phyloP scores from a whole-genome alignment of 1,140 invertebrate genomes.

The Drosophila leontia region DNA sequence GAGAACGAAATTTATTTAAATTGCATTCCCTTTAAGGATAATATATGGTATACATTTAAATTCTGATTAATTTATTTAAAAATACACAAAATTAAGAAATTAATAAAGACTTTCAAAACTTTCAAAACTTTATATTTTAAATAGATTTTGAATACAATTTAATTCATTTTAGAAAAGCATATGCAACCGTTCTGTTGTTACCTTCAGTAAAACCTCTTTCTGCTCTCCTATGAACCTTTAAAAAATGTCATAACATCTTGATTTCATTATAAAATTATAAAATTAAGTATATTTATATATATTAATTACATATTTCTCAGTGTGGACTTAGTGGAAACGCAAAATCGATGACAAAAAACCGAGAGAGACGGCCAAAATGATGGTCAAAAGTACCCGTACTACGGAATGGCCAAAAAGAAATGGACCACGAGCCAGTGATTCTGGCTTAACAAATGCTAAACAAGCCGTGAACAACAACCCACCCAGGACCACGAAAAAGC shows the following conservation, averaged over 20 bases:
- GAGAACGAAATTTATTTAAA: neutral
- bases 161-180: too few species aligned
- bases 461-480: constrained; percentile 47
- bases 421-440: constrained; percentile 45
- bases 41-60: too few species aligned
- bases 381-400: constrained; percentile 15
- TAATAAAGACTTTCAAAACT: too few species aligned
- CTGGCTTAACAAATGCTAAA: constrained; percentile 68
- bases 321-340: constrained; percentile 46
- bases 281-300: too few species aligned
- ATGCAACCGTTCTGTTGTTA: too few species aligned
- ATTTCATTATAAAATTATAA: too few species aligned
- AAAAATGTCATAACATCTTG: neutral
- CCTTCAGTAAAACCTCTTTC: too few species aligned
- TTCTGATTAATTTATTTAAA: too few species aligned
- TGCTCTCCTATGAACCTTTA: too few species aligned
- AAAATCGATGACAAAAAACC: constrained; percentile 55
- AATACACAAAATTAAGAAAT: too few species aligned
- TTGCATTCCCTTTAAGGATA: neutral
- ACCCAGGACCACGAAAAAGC: constrained; percentile 26
- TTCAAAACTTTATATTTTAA: too few species aligned
- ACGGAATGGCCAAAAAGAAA: constrained; percentile 21
- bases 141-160: too few species aligned
- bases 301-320: neutral
- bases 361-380: constrained; percentile 23